phyloP scores from a whole-genome alignment of 2,113 vertebrate species.

The Pyxicephalus adspersus region DNA sequence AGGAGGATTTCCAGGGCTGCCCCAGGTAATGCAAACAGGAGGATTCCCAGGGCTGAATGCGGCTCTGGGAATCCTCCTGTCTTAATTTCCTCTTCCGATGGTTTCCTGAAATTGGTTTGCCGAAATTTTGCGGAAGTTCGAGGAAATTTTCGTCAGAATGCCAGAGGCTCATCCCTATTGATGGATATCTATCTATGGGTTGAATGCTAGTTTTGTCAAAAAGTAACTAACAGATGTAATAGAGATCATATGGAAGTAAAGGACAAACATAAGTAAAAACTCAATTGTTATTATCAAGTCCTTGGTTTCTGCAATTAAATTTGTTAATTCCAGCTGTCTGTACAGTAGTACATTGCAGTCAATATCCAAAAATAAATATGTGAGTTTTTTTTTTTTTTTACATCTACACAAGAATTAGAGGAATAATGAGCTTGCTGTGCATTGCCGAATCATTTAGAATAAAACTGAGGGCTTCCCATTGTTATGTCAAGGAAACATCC shows the following conservation, averaged over 20 bases:
- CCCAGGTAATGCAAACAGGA: no score
- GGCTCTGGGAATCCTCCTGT: no score
- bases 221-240: no score
- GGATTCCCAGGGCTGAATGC: no score
- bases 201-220: no score
- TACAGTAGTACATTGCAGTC: background rate
- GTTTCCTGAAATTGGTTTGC: no score
- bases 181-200: no score
- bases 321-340: background rate
- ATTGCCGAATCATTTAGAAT: slow-evolving; percentile 7
- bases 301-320: background rate
- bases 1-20: no score
- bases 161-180: no score
- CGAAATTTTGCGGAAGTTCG: no score
- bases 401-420: background rate
- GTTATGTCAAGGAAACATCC: slow-evolving; percentile 24
- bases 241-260: background rate
- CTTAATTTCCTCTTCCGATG: no score
- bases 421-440: slow-evolving; percentile 22
- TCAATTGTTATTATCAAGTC: background rate
- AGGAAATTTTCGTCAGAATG: no score
- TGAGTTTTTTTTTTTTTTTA: slow-evolving; percentile 26
- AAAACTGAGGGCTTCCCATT: slow-evolving; percentile 22
- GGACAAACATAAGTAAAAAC: background rate
- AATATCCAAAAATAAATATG: slow-evolving; percentile 24